Conservation (phyloP, 2,113 vertebrate genomes). For the Gila orcuttii region DNA sequence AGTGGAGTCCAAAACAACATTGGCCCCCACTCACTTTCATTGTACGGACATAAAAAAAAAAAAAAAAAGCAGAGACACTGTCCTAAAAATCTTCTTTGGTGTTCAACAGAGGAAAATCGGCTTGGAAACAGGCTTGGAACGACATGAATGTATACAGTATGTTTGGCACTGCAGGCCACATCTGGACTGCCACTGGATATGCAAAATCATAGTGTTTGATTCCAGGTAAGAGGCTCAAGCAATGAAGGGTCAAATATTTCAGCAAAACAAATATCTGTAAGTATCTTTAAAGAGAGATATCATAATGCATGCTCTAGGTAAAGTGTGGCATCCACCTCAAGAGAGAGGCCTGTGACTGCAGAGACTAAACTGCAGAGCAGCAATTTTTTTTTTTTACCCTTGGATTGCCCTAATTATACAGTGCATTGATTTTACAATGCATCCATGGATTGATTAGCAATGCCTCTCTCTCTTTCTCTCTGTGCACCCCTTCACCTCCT, state of each 20-base stretch:
- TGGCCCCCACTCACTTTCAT: too few relatives aligned
- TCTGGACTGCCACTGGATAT: not conserved
- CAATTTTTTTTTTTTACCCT: slow-evolving; percentile 83
- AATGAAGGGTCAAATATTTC: not conserved
- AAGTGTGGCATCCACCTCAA: not conserved
- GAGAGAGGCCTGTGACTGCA: slow-evolving; percentile 38
- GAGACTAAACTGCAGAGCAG: slow-evolving; percentile 70
- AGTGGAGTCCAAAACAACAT: too few relatives aligned
- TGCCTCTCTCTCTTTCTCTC: slow-evolving; percentile 70
- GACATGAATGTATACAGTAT: not conserved
- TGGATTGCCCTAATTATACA: slow-evolving; percentile 96
- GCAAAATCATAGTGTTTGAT: not conserved
- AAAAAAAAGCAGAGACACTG: too few relatives aligned
- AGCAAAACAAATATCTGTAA: not conserved
- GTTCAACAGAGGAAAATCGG: too few relatives aligned
- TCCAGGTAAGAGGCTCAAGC: not conserved
- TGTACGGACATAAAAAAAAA: too few relatives aligned
- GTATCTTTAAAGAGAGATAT: not conserved
- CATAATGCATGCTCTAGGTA: not conserved
- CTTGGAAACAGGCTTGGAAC: too few relatives aligned
- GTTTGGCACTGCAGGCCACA: not conserved
- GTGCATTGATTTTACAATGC: slow-evolving; percentile 94
- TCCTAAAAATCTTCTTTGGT: too few relatives aligned
- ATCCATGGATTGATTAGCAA: slow-evolving; percentile 89
- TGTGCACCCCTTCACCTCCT: slow-evolving; percentile 61